Base-by-base conservation (phyloP, 2,888 invertebrate species). In the Amblyjoppa proteus region DNA sequence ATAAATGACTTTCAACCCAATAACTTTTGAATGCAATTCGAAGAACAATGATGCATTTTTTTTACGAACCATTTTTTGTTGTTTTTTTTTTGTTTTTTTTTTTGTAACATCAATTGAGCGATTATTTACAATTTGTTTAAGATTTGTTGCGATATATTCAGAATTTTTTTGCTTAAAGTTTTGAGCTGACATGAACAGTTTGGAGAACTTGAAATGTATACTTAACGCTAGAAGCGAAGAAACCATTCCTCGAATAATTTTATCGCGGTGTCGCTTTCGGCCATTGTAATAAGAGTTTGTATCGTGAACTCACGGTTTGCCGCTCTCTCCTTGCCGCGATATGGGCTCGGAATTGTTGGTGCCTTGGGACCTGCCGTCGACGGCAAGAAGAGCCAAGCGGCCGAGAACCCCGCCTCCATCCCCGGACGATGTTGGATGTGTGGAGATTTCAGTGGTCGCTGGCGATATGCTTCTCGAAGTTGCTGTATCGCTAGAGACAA, bases 381-480 rank as follows among this genome's bases (percentile, higher is more conserved):
- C 6, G 0, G 90, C 86, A 2, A 93, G 71, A 31, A 88, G 87
- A 2, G 92, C 86, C 20, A 93, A 80, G 68, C 83, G 85, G 28
- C 89, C 90, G 20, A 89, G 38, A 3, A 92, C 89, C 49, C 90
- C 90, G 13, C 51, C 71, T 58, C 78, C 71, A 41, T 89, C 89
- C n/a, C 64, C 83, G 16, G 88, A 86, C 28, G 68, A 34, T 9
- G 20, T 34, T 34, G 87, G 79, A 31, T 16, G 58, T 1, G 45
- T 20, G 16, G 34, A 61, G 6, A 13, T 25, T 11, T 25, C 41
- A 9, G 34, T 38, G 0, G 68, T 70, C 41, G 53, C 76, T 38
- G 80, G 38, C 9, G 75, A 45, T 13, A 38, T 16, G 20, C 74
- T 79, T 49, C 74, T 16, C 5, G 79, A 73, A 7, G n/a, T 4